phyloP scores from a whole-genome alignment of 2,113 vertebrate species.

The Neogobius melanostomus region DNA sequence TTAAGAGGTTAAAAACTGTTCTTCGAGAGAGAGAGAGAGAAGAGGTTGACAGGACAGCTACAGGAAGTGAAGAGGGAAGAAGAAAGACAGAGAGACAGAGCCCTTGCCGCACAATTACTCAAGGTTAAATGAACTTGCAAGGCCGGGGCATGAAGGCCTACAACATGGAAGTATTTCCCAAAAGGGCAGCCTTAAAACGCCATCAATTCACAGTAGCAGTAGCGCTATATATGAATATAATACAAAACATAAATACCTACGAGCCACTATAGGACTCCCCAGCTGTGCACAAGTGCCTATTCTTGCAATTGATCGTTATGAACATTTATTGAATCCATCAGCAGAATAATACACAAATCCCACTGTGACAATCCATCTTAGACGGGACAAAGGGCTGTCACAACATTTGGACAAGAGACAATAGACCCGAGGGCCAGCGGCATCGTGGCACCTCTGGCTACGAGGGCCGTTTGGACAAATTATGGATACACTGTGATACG shows the following conservation, averaged over 20 bases:
- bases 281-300: background rate
- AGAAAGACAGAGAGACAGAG: no score
- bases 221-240: background rate
- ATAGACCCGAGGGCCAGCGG: slow-evolving; percentile 36
- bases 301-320: slow-evolving; percentile 17
- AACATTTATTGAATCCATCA: slow-evolving; percentile 16
- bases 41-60: no score
- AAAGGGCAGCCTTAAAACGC: no score
- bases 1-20: no score
- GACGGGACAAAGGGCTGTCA: slow-evolving; percentile 56
- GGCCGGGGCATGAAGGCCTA: no score
- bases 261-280: background rate
- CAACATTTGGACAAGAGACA: slow-evolving; percentile 54
- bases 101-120: no score
- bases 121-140: no score
- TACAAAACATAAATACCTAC: background rate
- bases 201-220: background rate
- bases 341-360: slow-evolving; percentile 43
- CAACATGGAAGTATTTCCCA: no score
- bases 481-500: slow-evolving; percentile 69
- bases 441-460: slow-evolving; percentile 55
- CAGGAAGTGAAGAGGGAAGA: no score
- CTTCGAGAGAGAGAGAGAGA: no score
- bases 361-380: slow-evolving; percentile 53
- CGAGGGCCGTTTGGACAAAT: slow-evolving; percentile 55